Evolutionary conservation across 2,113 vertebrate genomes (phyloP).

Genomic region (Eidolon helvum): DNA sequence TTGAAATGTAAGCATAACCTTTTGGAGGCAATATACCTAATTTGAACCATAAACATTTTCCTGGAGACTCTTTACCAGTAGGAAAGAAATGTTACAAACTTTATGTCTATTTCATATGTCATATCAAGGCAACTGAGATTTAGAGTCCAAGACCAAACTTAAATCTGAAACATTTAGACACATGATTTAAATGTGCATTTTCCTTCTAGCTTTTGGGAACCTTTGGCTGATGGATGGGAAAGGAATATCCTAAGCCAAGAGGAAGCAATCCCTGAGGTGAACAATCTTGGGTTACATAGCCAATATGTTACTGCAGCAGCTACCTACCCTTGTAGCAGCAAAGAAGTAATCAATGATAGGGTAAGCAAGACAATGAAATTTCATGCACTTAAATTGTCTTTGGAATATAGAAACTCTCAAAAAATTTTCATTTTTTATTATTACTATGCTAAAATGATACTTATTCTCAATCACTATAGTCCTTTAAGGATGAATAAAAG

Average conservation of each 20-base stretch:
- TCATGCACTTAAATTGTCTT: background rate
- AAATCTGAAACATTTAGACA: background rate
- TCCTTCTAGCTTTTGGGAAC: background rate
- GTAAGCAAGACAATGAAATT: background rate
- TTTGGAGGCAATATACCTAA: background rate
- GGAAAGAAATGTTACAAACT: background rate
- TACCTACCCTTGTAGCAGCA: background rate
- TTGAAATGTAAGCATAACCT: background rate
- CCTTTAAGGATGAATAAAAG: background rate
- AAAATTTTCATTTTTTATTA: background rate
- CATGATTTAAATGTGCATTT: background rate
- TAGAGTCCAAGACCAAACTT: background rate
- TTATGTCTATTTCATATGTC: background rate
- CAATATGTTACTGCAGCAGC: background rate
- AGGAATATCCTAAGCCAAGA: background rate
- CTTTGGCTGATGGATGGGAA: background rate
- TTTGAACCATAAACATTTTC: background rate
- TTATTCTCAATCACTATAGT: background rate
- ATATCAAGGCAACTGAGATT: background rate
- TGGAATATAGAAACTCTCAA: background rate
- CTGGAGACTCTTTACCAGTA: background rate
- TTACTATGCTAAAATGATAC: background rate
- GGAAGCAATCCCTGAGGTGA: background rate
- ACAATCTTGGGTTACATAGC: background rate
- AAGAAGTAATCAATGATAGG: background rate